phyloP scores from a whole-genome alignment of 2,113 vertebrate species.

The Bothrops jararaca region DNA sequence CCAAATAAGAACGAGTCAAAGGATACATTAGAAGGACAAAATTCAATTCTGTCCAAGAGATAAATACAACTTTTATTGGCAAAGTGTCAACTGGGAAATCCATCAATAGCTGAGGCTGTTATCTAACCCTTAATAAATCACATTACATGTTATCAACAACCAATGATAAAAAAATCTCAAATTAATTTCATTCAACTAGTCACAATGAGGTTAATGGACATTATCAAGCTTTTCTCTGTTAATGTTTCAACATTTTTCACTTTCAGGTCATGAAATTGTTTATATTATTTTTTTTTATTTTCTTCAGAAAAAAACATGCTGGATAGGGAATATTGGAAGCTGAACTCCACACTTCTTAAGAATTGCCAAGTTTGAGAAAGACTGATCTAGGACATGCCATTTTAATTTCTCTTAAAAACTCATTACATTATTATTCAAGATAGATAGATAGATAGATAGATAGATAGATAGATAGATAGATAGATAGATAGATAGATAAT shows the following conservation, averaged over 20 bases:
- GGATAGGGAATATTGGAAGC: background rate
- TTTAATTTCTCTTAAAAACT: background rate
- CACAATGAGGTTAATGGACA: background rate
- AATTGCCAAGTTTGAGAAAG: background rate
- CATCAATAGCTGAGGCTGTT: background rate
- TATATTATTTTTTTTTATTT: background rate
- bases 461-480: background rate
- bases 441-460: background rate
- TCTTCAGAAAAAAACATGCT: background rate
- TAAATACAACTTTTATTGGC: slow-evolving; percentile 20
- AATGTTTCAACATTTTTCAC: background rate
- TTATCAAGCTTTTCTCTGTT: background rate
- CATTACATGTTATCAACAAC: background rate
- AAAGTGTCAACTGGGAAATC: slow-evolving; percentile 10
- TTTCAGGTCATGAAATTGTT: background rate
- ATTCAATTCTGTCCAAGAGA: background rate
- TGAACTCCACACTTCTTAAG: background rate
- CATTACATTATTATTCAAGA: background rate
- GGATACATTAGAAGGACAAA: background rate
- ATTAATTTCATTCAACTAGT: background rate
- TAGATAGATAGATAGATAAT: background rate
- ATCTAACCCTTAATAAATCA: slow-evolving; percentile 21
- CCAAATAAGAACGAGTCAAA: background rate
- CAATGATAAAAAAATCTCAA: background rate
- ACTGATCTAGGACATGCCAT: background rate